A percentile compares a stretch with the other conserved stretches of the same genome.
phyloP scores from a whole-genome alignment of 2,797 vertebrate species.

The Oreochromis grahami region DNA sequence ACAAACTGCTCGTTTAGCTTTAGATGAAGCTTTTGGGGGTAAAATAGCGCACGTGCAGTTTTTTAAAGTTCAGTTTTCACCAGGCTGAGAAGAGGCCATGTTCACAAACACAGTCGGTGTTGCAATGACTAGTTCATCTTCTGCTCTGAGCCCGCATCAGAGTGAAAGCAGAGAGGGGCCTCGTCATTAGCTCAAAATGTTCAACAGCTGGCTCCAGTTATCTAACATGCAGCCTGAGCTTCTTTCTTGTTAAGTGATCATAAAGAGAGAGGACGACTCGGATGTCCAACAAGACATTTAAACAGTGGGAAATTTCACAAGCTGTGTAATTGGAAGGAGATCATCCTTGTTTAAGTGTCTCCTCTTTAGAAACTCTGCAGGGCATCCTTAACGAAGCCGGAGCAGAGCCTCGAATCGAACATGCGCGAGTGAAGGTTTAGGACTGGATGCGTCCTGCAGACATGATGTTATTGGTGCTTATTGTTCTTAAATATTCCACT shows the following conservation, averaged over 20 bases:
- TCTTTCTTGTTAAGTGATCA: not conserved
- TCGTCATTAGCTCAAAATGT: not conserved
- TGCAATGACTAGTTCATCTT: not conserved
- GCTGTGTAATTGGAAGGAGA: not conserved
- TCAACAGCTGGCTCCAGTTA: not conserved
- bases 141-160: not conserved
- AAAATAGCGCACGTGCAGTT: accelerated
- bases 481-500: not conserved
- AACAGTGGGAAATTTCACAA: not conserved
- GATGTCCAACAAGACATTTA: not conserved
- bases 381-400: not conserved
- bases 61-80: not conserved
- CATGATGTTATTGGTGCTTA: not conserved
- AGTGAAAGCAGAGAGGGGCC: not conserved
- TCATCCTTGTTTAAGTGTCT: not conserved
- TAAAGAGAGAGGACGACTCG: not conserved
- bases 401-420: not conserved
- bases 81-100: not conserved
- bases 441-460: not conserved
- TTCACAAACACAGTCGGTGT: not conserved
- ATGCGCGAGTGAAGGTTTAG: accelerated
- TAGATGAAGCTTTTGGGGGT: not conserved
- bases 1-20: not conserved
- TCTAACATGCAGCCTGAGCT: not conserved
- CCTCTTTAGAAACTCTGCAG: not conserved